These are phyloP conservation scores for Pardosa pseudoannulata DNA, from an alignment of 2,888 invertebrate species.

Conservation along the genomic window DNA sequence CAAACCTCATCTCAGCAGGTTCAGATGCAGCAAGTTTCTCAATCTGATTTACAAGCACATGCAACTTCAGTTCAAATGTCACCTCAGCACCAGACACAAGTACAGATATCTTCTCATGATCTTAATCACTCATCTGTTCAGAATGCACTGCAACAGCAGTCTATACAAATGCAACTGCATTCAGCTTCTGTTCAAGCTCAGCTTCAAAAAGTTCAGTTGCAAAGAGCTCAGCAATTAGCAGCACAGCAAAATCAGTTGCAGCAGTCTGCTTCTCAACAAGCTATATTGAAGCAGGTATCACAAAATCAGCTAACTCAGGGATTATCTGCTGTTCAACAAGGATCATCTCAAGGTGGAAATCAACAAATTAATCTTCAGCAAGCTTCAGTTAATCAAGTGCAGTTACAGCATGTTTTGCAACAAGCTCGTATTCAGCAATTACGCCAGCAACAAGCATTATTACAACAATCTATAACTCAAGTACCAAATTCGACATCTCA, in stretches of 20 bases:
- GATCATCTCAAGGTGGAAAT: conserved; percentile 10
- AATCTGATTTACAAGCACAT: conserved; percentile 21
- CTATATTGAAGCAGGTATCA: conserved; percentile 38
- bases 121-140: conserved; percentile 33
- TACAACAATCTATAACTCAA: conserved; percentile 62
- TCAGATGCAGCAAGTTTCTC: conserved; percentile 29
- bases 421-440: conserved; percentile 56
- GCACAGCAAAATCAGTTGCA: conserved; percentile 42
- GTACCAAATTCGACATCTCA: conserved; percentile 15
- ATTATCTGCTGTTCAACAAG: conserved; percentile 25
- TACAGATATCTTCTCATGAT: conserved; percentile 27
- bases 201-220: conserved; percentile 40
- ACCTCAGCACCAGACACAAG: conserved; percentile 14
- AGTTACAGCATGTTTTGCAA: conserved; percentile 56
- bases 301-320: conserved; percentile 37
- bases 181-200: conserved; percentile 36
- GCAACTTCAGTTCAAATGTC: background rate
- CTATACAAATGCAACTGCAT: conserved; percentile 56
- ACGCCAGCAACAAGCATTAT: conserved; percentile 52
- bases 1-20: conserved; percentile 38
- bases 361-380: conserved; percentile 56
- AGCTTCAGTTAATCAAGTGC: conserved; percentile 56
- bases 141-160: conserved; percentile 37
- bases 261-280: conserved; percentile 43
- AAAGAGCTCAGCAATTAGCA: conserved; percentile 26